phyloP scores from a whole-genome alignment of 2,113 vertebrate genomes.

The Laterallus jamaicensis region DNA sequence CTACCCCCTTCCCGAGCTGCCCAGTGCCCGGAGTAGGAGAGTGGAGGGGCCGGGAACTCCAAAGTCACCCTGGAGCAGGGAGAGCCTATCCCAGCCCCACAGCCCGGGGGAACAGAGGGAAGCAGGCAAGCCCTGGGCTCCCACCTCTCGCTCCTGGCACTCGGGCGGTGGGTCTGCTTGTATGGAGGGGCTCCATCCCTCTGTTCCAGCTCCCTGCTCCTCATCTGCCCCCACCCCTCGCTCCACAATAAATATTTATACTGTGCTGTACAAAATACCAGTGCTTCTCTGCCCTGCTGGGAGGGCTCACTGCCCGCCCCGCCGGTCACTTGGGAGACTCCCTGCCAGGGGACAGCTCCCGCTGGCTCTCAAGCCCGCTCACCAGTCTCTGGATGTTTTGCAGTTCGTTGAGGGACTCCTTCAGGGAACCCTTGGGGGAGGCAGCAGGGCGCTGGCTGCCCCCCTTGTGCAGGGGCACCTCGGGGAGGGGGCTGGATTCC shows the following conservation, averaged over 20 bases:
- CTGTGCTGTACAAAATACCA: constrained; percentile 88
- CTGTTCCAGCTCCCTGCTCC: not conserved
- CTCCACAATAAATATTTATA: constrained; percentile 82
- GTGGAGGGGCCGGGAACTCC: not conserved
- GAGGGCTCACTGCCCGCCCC: constrained; percentile 64
- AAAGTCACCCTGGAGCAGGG: accelerated
- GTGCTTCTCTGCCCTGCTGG: constrained; percentile 73
- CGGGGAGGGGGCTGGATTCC: constrained; percentile 88
- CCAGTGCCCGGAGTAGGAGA: not conserved
- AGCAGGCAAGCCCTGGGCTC: not conserved
- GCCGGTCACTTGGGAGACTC: constrained; percentile 91
- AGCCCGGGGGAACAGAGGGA: not conserved
- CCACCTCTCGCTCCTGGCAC: not conserved
- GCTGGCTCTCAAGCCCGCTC: constrained; percentile 93
- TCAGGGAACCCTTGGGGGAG: constrained; percentile 88
- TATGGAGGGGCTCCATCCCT: not conserved
- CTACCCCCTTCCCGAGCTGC: not conserved
- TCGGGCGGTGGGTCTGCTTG: not conserved
- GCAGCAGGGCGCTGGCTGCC: constrained; percentile 70
- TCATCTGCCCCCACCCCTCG: not conserved
- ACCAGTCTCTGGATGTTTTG: constrained; percentile 99
- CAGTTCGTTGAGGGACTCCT: constrained; percentile 95
- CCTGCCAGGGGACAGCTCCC: constrained; percentile 84
- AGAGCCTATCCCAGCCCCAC: not conserved
- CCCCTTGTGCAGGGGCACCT: constrained; percentile 84